These are phyloP conservation scores for Chironomus tentans DNA, from an alignment of 2,888 invertebrate genomes.

Conservation along the genomic window DNA sequence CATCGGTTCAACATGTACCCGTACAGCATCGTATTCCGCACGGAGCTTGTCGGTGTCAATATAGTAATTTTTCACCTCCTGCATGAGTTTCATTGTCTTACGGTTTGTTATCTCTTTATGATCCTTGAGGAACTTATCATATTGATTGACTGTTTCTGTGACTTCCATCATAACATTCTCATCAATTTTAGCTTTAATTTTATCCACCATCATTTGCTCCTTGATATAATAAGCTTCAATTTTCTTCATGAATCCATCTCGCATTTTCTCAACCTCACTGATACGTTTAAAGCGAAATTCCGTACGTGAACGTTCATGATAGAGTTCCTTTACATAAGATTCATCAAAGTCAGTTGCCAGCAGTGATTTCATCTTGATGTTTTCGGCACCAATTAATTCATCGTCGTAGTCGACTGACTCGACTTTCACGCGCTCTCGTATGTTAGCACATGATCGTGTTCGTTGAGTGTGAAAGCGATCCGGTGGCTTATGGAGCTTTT, in stretches of 20 bases:
- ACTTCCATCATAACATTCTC: background rate
- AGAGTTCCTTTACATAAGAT: slow-evolving; percentile 38
- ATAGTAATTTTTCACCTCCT: background rate
- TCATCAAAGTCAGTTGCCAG: slow-evolving; percentile 40
- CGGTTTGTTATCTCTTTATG: background rate
- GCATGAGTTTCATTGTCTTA: background rate
- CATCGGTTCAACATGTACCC: background rate
- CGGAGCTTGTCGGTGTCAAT: background rate
- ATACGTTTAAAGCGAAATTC: slow-evolving; percentile 36
- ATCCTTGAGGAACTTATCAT: background rate
- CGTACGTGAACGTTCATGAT: slow-evolving; percentile 34
- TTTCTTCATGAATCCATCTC: slow-evolving; percentile 37
- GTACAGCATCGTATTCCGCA: background rate
- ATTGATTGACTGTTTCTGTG: background rate
- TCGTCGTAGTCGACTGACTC: slow-evolving; percentile 32
- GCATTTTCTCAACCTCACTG: slow-evolving; percentile 34
- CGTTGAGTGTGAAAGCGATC: slow-evolving; percentile 39
- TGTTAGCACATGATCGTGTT: slow-evolving; percentile 35
- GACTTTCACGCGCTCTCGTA: slow-evolving; percentile 38
- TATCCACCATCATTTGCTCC: background rate
- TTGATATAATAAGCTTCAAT: slow-evolving; percentile 38
- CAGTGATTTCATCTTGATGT: slow-evolving; percentile 32
- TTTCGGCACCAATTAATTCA: slow-evolving; percentile 33
- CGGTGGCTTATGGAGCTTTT: slow-evolving; percentile 31
- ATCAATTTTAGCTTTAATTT: background rate